phyloP scores from a whole-genome alignment of 2,113 vertebrate genomes.

The Hiodon tergisus region DNA sequence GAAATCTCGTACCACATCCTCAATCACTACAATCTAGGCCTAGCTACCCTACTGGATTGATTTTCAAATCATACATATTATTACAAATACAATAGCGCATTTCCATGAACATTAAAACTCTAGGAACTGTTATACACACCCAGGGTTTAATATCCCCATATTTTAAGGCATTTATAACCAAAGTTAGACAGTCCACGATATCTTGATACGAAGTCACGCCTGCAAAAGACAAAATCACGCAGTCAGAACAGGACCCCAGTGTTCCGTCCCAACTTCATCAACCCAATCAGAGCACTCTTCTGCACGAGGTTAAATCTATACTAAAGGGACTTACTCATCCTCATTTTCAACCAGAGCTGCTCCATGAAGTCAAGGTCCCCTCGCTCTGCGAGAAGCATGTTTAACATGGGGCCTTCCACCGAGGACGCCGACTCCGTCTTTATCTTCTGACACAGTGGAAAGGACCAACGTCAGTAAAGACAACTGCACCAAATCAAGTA shows the following conservation, averaged over 20 bases:
- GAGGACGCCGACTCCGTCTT: conserved; percentile 54
- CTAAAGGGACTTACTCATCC: conserved; percentile 66
- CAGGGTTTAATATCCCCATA: conserved; percentile 80
- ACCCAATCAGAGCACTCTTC: neutral
- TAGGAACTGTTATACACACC: conserved; percentile 58
- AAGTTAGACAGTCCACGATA: conserved; percentile 71
- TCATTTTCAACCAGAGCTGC: conserved; percentile 86
- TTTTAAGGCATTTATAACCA: conserved; percentile 75
- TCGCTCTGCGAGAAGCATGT: conserved; percentile 63
- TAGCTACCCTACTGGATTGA: no score
- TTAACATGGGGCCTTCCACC: conserved; percentile 65
- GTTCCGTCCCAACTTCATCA: neutral
- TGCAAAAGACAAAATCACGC: conserved; percentile 38
- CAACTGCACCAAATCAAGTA: neutral
- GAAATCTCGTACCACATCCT: no score
- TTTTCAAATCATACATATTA: neutral
- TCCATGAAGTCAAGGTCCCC: conserved; percentile 89
- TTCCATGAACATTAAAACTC: neutral
- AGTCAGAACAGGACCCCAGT: neutral
- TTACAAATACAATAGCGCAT: neutral
- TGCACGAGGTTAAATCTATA: neutral
- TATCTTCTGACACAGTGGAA: conserved; percentile 58
- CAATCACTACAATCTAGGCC: no score
- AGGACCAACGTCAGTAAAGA: neutral
- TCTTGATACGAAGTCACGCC: conserved; percentile 84